Conservation (phyloP, 1,140 invertebrate genomes). For the Drosophila sucinea region DNA sequence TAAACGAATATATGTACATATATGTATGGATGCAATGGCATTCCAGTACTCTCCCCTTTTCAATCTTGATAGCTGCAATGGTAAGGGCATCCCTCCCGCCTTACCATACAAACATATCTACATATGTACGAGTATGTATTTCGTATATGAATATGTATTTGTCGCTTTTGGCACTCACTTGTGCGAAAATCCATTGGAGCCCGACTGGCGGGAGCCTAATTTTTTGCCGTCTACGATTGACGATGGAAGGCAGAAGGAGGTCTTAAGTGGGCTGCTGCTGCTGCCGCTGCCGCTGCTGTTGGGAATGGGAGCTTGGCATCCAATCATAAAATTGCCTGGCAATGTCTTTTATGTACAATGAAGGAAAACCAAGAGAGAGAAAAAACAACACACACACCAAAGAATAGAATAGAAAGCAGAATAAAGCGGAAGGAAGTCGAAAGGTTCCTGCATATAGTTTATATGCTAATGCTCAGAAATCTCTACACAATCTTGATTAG, state of each 20-base stretch:
- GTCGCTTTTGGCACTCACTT: slow-evolving; percentile 78
- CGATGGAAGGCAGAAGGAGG: slow-evolving; percentile 14
- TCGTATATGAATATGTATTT: slow-evolving; percentile 36
- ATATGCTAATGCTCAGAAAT: background rate
- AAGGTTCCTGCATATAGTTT: slow-evolving; percentile 3
- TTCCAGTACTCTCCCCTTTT: slow-evolving; percentile 44
- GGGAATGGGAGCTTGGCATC: slow-evolving; percentile 60
- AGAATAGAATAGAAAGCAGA: slow-evolving; percentile 22
- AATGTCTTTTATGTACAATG: slow-evolving; percentile 64
- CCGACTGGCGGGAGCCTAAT: slow-evolving; percentile 79
- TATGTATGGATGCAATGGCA: slow-evolving; percentile 67
- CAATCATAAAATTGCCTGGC: slow-evolving; percentile 75
- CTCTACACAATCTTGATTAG: background rate
- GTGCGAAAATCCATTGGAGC: slow-evolving; percentile 80
- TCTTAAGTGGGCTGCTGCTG: slow-evolving; percentile 34
- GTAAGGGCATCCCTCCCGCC: slow-evolving; percentile 21
- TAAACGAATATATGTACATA: slow-evolving; percentile 42
- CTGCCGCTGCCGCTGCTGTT: slow-evolving; percentile 6
- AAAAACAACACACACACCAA: slow-evolving; percentile 24
- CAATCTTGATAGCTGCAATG: slow-evolving; percentile 31
- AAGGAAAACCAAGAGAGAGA: slow-evolving; percentile 13
- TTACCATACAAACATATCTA: slow-evolving; percentile 33
- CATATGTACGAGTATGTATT: slow-evolving; percentile 27
- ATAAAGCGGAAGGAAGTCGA: slow-evolving; percentile 11
- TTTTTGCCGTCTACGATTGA: slow-evolving; percentile 67